Base-by-base conservation (phyloP, 2,113 vertebrate species). In the Cololabis saira region DNA sequence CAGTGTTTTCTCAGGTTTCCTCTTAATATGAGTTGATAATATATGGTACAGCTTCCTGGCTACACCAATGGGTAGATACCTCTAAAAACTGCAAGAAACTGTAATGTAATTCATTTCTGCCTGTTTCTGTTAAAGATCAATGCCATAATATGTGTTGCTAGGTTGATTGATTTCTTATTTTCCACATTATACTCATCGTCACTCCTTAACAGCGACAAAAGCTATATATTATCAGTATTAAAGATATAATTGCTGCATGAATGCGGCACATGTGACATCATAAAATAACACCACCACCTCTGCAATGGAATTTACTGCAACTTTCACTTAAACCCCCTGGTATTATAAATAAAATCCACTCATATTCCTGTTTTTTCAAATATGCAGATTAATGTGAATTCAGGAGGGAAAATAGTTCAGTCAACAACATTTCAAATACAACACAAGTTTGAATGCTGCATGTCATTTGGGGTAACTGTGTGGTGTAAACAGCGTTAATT, bases 391-490 rank as follows among this genome's bases (percentile, higher is more conserved):
- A 21, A 67, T 61, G 9, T 14, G 1, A 30, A 14, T 55, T 17
- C 45, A 47, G 51, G 3, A 43, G 40, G 52, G 11, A 56, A 22
- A 21, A 70, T 10, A 52, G 59, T 62, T 51, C 17, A 17, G 30
- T 75, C 27, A 30, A 30, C 27, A 78, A 33, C 19, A 18, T 52
- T 48, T 51, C 33, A 49, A 62, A 7, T 45, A 15, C 0, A 14
- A 54, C 27, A 30, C 21, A 42, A 65, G 37, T 55, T 15, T 19
- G 33, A 66, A 47, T 49, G 49, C 19, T 40, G 12, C 17, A 45
- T 15, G 33, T 43, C 52, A 62, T 33, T 71, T 55, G 53, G 18
- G 49, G 42, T 57, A 30, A 64, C 19, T 59, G 52, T 30, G 42
- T 41, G 41, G 30, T 33, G 19, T 51, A 44, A 51, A 67, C 58